Evolutionary conservation across 2,113 vertebrate genomes (phyloP), one percentile per base, ranked within the genome.

Genomic region (Siphamia tubifer): DNA sequence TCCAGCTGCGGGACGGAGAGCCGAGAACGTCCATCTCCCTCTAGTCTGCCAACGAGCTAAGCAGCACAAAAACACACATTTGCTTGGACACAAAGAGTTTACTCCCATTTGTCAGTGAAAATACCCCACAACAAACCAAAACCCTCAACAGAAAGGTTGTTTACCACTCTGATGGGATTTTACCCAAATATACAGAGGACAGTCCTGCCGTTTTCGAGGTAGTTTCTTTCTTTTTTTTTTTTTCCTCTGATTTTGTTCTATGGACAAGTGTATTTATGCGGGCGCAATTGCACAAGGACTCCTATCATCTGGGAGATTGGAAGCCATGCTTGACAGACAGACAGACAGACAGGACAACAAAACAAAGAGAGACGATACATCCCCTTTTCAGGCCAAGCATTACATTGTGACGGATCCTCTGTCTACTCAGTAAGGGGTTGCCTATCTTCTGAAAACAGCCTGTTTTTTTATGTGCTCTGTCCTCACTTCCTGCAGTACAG

Each of bases 101-200:
- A 67, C 43, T 30, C 55, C 43, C 60, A 32, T 48, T 65, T 44
- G 16, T 28, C 45, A 44, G 62, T 21, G 54, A 77, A 62, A 53
- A 36, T 40, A 45, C 53, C 47, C 56, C 69, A 67, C 28, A n/a
- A 17, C 9, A 48, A 78, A 77, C 72, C 75, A 67, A 77, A 77
- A 49, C 9, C 17, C 19, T 48, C 36, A 49, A 71, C 61, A 74
- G 48, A 43, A 60, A 36, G 45, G 68, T 65, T 72, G 82, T 84
- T 83, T 85, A 83, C 80, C 69, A 49, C 57, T 64, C 66, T 44
- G 60, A 57, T 64, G 68, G 70, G 77, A 77, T 73, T 77, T 86
- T 28, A 76, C 48, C 61, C 54, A 75, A 60, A 79, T 66, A 68
- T 52, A 73, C 58, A 15, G 53, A 79, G 35, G 71, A 71, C 23